These are phyloP conservation scores for Drosophila meridionalis DNA, from an alignment of 2,888 invertebrate species.

Conservation along the genomic window DNA sequence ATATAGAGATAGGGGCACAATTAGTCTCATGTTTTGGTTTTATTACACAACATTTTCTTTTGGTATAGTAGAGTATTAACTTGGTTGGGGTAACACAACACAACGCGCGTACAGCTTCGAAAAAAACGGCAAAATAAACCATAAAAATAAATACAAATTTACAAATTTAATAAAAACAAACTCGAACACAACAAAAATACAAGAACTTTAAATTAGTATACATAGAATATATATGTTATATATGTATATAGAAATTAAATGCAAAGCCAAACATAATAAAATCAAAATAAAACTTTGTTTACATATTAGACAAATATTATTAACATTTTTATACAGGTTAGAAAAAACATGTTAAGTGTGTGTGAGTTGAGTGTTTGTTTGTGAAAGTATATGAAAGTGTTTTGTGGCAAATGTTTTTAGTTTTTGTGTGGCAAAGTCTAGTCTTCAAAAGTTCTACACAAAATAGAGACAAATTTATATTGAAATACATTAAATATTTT, in stretches of 20 bases:
- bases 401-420: constrained; percentile 6
- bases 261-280: constrained; percentile 34
- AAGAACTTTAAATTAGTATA: constrained; percentile 10
- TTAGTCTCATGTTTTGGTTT: constrained; percentile 31
- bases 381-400: background rate
- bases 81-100: constrained; percentile 58
- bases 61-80: constrained; percentile 16
- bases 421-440: constrained; percentile 13
- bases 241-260: constrained; percentile 23
- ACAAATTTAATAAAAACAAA: constrained; percentile 17
- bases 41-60: constrained; percentile 20
- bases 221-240: constrained; percentile 1
- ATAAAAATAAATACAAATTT: constrained; percentile 19
- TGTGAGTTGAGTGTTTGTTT: background rate
- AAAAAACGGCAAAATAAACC: constrained; percentile 33
- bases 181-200: constrained; percentile 39
- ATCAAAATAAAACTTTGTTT: constrained; percentile 21
- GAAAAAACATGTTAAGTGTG: constrained; percentile 3
- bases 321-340: constrained; percentile 41
- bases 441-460: constrained; percentile 10
- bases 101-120: constrained; percentile 66
- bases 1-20: constrained; percentile 17
- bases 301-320: constrained; percentile 41
- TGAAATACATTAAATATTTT: background rate
- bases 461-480: constrained; percentile 2